Base-by-base conservation (phyloP, 2,113 vertebrate genomes). In the Trematomus loennbergii region DNA sequence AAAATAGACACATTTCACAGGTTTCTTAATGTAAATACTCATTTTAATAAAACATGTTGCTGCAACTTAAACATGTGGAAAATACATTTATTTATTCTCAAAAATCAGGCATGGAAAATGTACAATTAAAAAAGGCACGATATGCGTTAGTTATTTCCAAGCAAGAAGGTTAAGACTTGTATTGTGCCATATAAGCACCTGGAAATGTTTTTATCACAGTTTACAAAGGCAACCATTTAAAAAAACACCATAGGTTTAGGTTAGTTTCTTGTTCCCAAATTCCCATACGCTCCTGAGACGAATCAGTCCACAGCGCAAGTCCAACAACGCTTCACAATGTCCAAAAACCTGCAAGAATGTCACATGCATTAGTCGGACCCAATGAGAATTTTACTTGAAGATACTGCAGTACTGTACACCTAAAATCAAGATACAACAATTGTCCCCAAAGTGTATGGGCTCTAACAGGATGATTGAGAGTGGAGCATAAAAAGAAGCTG, bases 41-140 rank as follows among this genome's bases (percentile, higher is more conserved):
- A 17, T 77, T 74, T 72, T 71, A 76, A 76, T 78, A 79, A 59
- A 83, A 69, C 20, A 50, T 55, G 12, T 43, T 72, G n/a, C 71
- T 62, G 1, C 40, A 73, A n/a, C 16, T 60, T 63, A 62, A 63
- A 81, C 70, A 74, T 71, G 18, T 83, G 72, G 40, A 81, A 85
- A 84, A 73, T 55, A 12, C 2, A 62, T 74, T 79, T 54, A 72
- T 88, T 91, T 74, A 68, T 79, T 76, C 49, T 83, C 22, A 81
- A 57, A 36, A 77, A 65, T 83, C 54, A 74, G 49, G 53, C 46
- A 86, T 74, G 52, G 72, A 75, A 79, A 84, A 81, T 72, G 29
- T 80, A 88, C 83, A 87, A 55, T 84, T 83, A 4, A 48, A 22
- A 80, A 90, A 92, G 89, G 88, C 89, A 87, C 80, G 12, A 49